phyloP scores from a whole-genome alignment of 2,797 vertebrate genomes.

The Rhinichthys osculus region DNA sequence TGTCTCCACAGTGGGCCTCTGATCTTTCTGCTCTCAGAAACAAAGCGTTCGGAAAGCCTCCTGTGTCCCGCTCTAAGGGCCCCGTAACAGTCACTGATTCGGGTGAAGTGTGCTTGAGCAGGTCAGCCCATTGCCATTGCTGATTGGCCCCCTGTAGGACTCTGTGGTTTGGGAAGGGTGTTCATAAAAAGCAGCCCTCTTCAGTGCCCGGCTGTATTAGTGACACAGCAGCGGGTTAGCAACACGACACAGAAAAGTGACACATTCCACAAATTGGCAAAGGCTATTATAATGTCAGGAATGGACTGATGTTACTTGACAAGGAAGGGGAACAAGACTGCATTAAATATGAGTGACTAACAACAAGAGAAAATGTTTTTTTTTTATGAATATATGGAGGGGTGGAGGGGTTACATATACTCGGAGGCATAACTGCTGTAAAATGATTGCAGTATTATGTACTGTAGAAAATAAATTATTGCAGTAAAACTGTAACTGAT shows the following conservation, averaged over 20 bases:
- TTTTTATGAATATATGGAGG: background rate
- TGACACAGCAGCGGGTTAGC: slow-evolving; percentile 15
- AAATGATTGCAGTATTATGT: background rate
- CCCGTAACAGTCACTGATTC: slow-evolving; percentile 53
- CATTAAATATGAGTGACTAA: slow-evolving; percentile 24
- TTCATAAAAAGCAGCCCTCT: slow-evolving; percentile 49
- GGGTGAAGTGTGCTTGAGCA: slow-evolving; percentile 59
- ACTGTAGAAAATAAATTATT: background rate
- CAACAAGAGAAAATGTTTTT: background rate
- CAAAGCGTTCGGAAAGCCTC: slow-evolving; percentile 39
- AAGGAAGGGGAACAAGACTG: slow-evolving; percentile 16
- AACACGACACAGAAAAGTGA: slow-evolving; percentile 44
- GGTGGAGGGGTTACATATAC: no score
- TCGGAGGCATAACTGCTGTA: background rate
- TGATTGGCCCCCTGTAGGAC: slow-evolving; percentile 58
- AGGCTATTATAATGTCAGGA: slow-evolving; percentile 39
- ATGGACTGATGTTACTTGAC: slow-evolving; percentile 41
- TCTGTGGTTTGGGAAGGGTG: slow-evolving; percentile 46
- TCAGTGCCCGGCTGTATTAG: slow-evolving; percentile 50
- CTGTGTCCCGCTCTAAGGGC: slow-evolving; percentile 16
- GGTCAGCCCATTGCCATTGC: slow-evolving; percentile 44
- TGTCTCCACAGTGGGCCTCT: slow-evolving; percentile 28
- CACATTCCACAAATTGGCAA: slow-evolving; percentile 55
- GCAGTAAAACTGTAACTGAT: background rate
- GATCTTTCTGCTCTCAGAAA: slow-evolving; percentile 33